A percentile compares a stretch with the other conserved stretches of the same genome.
These are phyloP conservation scores for Falcunculus frontatus DNA, from an alignment of 2,113 vertebrate species.

Conservation along the genomic window DNA sequence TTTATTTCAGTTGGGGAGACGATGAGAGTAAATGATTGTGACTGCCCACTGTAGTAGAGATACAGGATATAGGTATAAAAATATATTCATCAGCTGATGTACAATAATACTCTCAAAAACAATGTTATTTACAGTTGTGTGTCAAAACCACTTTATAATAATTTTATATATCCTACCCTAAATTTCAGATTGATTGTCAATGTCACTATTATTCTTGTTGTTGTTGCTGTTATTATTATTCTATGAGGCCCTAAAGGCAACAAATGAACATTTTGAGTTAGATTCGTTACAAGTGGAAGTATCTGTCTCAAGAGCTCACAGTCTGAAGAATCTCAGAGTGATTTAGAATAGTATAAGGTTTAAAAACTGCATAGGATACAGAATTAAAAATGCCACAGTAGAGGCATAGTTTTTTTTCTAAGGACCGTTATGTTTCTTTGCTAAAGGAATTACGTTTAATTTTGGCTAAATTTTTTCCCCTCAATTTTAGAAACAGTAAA, in stretches of 20 bases:
- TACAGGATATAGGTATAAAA: constrained; percentile 33
- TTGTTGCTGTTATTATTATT: neutral
- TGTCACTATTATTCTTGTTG: neutral
- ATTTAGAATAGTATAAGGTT: neutral
- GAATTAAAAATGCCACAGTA: neutral
- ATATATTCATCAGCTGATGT: constrained; percentile 17
- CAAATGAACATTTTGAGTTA: neutral
- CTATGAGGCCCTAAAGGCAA: neutral
- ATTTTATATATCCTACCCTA: neutral
- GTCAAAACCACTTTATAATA: constrained; percentile 57
- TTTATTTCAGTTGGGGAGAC: constrained; percentile 29
- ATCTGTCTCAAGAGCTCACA: neutral
- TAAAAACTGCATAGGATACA: neutral
- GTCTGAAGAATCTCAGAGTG: neutral
- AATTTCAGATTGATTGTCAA: neutral
- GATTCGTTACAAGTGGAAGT: neutral
- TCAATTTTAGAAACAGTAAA: neutral
- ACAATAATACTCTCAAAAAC: constrained; percentile 54
- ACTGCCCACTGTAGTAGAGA: constrained; percentile 18
- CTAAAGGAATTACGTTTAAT: neutral
- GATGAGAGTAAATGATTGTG: constrained; percentile 37
- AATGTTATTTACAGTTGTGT: constrained; percentile 14
- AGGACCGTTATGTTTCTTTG: neutral
- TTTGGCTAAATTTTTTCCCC: neutral
- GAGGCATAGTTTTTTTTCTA: neutral